Conservation (phyloP, 2,888 invertebrate species). For the Oscheius sp. region DNA sequence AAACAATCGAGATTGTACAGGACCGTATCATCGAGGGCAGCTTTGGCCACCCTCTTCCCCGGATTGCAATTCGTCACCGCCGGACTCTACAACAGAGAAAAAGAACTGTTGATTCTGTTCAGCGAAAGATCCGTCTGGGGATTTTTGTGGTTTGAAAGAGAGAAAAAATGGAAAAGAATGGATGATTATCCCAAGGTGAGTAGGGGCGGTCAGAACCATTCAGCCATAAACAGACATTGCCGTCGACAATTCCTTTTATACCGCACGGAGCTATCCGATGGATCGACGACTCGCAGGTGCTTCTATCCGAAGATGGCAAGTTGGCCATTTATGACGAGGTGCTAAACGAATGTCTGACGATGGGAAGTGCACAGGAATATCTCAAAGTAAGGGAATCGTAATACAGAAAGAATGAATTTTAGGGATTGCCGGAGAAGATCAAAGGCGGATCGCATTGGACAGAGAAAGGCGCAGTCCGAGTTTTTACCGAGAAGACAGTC, state of each 20-base stretch:
- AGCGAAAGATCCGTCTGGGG: conserved; percentile 8
- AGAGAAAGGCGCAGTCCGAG: background rate
- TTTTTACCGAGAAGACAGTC: conserved; percentile 10
- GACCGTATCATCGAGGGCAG: background rate
- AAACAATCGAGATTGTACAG: background rate
- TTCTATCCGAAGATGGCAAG: conserved; percentile 6
- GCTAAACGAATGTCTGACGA: conserved; percentile 2
- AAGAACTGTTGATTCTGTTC: conserved; percentile 14
- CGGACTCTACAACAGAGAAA: conserved; percentile 6
- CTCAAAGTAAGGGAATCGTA: background rate
- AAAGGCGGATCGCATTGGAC: conserved; percentile 2
- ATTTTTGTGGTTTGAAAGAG: background rate
- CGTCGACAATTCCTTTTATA: background rate
- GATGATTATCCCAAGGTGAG: conserved; percentile 14
- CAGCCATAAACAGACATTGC: background rate
- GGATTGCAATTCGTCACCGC: background rate
- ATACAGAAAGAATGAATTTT: background rate
- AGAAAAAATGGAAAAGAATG: conserved; percentile 4
- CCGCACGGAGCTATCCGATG: conserved; percentile 7
- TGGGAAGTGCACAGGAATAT: background rate
- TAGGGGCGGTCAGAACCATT: background rate
- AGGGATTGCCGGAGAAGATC: conserved; percentile 21
- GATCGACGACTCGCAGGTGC: conserved; percentile 14
- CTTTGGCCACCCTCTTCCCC: background rate
- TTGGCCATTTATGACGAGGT: conserved; percentile 18